Percentiles rank a stretch among this genome's conserved stretches.
Evolutionary conservation across 2,797 vertebrate genomes (phyloP).

Genomic region (Hippoglossus hippoglossus): DNA sequence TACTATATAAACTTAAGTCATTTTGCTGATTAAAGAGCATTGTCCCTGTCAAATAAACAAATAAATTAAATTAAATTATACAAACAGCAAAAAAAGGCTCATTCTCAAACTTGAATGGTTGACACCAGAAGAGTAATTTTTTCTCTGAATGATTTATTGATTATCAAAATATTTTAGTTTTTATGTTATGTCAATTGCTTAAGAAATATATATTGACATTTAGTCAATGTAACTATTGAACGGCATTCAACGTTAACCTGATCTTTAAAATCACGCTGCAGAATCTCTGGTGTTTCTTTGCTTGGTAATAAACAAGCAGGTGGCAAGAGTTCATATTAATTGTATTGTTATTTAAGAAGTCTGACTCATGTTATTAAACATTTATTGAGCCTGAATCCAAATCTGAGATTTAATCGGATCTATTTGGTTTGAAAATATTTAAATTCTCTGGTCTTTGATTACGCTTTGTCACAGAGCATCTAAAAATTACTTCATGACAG

Average conservation of each 20-base stretch:
- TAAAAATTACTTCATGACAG: background rate
- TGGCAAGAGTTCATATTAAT: background rate
- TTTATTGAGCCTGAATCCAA: constrained; percentile 16
- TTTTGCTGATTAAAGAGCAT: no score
- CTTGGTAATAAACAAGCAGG: background rate
- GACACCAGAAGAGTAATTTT: background rate
- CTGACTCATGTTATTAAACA: constrained; percentile 1
- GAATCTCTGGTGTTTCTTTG: background rate
- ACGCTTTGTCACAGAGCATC: background rate
- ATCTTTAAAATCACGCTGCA: constrained; percentile 1
- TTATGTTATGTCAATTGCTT: background rate
- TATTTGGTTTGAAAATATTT: background rate
- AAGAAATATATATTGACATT: background rate
- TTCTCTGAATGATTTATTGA: background rate
- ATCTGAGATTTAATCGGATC: background rate
- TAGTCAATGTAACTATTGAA: background rate
- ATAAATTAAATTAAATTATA: no score
- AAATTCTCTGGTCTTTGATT: background rate
- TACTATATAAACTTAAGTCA: no score
- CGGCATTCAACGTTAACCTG: background rate
- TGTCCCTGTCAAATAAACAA: no score
- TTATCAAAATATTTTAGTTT: background rate
- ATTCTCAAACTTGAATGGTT: background rate
- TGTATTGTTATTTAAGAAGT: background rate
- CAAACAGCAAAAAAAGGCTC: no score